phyloP scores from a whole-genome alignment of 2,113 vertebrate genomes.

The Camelus bactrianus region DNA sequence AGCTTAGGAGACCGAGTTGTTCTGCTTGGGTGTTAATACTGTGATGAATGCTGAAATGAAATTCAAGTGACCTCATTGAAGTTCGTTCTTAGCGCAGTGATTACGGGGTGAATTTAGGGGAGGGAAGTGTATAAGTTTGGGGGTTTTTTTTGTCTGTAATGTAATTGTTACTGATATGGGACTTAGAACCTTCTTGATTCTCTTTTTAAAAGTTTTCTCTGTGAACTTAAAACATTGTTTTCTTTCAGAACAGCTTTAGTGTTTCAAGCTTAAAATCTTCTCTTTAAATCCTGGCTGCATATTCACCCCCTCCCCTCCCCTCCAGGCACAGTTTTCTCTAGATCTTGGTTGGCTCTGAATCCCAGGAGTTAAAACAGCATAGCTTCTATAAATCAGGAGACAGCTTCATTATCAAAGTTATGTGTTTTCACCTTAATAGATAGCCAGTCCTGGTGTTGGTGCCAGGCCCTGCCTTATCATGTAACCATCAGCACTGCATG shows the following conservation, averaged over 20 bases:
- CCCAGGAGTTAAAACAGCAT: constrained; percentile 77
- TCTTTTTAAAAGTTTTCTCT: constrained; percentile 42
- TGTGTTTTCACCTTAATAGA: constrained; percentile 86
- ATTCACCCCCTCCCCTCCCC: not conserved
- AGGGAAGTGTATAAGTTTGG: not conserved
- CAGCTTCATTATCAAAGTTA: constrained; percentile 85
- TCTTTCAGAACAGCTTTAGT: constrained; percentile 60
- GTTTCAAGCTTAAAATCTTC: constrained; percentile 64
- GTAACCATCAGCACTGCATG: constrained; percentile 85
- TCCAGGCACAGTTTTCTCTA: constrained; percentile 57
- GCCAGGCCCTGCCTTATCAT: constrained; percentile 93
- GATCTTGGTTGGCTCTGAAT: constrained; percentile 66
- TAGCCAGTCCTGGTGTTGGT: constrained; percentile 88
- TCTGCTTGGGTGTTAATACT: constrained; percentile 22
- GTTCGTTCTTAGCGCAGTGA: constrained; percentile 28
- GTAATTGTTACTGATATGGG: not conserved
- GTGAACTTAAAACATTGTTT: constrained; percentile 33
- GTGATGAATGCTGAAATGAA: constrained; percentile 21
- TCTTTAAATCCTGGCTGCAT: constrained; percentile 52
- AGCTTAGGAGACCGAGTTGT: constrained; percentile 7
- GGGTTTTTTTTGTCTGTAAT: not conserved
- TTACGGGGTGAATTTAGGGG: constrained; percentile 29
- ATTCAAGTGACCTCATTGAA: constrained; percentile 34
- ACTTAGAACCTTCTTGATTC: constrained; percentile 17
- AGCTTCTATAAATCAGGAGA: constrained; percentile 85